Base-by-base conservation (phyloP, 2,888 invertebrate species). In the Myopa testacea region DNA sequence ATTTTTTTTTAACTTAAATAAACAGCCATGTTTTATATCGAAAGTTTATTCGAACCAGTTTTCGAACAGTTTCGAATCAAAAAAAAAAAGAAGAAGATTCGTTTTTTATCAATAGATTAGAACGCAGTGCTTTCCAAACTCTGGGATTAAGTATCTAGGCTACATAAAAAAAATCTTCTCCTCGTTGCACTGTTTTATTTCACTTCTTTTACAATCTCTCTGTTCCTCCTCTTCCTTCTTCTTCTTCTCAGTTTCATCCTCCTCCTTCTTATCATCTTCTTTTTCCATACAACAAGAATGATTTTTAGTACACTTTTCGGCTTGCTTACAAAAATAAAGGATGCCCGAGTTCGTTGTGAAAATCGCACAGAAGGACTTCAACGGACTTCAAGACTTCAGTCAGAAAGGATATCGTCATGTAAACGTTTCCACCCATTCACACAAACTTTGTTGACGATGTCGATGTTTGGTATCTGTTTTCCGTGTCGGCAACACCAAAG, bases 361-460 rank as follows among this genome's bases (percentile, higher is more conserved):
- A 70, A 16, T 55, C 55, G 16, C 37, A 37, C 16, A 37, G 34
- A 70, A 73, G 73, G 26, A 62, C 10, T 73, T 50, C 26, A 38
- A 16, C 26, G 50, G 16, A 62, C 50, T 45, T n/a, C 45, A 72
- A 58, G 37, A 10, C 40, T 38, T 10, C 38, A 73, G 62, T 16
- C n/a, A 40, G 40, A 37, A 16, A 38, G 7, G 50, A 58, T 58
- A 60, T 60, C 45, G 45, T 45, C 60, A 38, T 38, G 62, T n/a
- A 34, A n/a, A 38, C 72, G 60, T 45, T 62, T 45, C 72, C 62
- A 73, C 62, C 73, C 73, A 60, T 19, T 60, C 62, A 63, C 62
- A 63, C 55, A 55, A 38, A 38, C 14, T 6, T 55, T 55, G 55
- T n/a, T 55, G 55, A n/a, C 55, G 55, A 55, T 14, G 52, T 10